phyloP scores from a whole-genome alignment of 2,113 vertebrate genomes.

The Ivindomyrus marchei region DNA sequence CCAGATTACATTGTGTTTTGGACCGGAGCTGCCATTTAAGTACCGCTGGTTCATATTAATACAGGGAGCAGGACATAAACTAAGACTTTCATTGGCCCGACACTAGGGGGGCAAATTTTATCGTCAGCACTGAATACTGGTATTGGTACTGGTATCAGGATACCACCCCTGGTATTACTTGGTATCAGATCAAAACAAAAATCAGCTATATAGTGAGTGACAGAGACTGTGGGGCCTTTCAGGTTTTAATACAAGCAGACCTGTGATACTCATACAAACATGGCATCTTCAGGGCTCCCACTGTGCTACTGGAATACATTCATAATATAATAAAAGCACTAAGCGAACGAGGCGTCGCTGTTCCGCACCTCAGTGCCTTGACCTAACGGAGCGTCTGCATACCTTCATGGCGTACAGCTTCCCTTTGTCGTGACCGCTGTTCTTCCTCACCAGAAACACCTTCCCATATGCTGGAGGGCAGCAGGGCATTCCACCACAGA shows the following conservation, averaged over 20 bases:
- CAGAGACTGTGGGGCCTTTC: background rate
- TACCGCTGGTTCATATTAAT: background rate
- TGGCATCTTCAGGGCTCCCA: background rate
- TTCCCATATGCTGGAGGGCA: conserved; percentile 77
- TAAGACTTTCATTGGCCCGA: background rate
- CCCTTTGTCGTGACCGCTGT: conserved; percentile 71
- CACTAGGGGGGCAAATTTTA: background rate
- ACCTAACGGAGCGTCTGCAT: background rate
- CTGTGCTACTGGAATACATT: background rate
- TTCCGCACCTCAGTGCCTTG: background rate
- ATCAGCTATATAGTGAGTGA: background rate
- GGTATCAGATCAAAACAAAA: background rate
- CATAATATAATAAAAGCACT: background rate
- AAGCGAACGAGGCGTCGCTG: background rate
- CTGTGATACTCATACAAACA: background rate
- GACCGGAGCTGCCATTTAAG: background rate
- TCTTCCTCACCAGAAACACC: conserved; percentile 85
- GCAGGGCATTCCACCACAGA: background rate
- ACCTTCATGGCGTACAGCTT: conserved; percentile 90
- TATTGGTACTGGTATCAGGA: background rate
- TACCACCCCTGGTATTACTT: background rate
- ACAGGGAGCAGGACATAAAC: background rate
- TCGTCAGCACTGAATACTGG: background rate
- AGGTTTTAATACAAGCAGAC: background rate
- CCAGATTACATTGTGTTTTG: background rate